Percentiles rank a stretch among this genome's conserved stretches.
phyloP scores from a whole-genome alignment of 2,113 vertebrate species.

The Barbus barbus region DNA sequence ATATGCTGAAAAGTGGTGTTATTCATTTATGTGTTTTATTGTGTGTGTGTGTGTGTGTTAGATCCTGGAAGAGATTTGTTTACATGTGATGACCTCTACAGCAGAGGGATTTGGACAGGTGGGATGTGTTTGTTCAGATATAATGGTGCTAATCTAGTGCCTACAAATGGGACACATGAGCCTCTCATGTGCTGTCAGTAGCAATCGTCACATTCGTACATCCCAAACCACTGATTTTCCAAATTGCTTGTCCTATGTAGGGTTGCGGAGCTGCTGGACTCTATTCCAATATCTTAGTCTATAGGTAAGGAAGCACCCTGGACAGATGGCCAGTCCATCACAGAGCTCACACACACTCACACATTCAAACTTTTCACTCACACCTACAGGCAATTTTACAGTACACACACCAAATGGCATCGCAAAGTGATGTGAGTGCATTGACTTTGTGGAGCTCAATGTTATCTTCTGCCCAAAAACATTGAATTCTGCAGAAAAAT shows the following conservation, averaged over 20 bases:
- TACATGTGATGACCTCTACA: slow-evolving; percentile 50
- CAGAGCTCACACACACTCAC: not conserved
- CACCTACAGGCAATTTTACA: not conserved
- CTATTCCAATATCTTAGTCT: not conserved
- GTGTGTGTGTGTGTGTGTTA: not conserved
- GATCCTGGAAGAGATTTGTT: slow-evolving; percentile 41
- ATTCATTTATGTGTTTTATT: no score
- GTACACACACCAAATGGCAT: not conserved
- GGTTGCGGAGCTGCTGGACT: not conserved
- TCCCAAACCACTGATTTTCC: not conserved
- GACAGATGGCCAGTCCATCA: not conserved
- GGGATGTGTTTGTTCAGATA: slow-evolving; percentile 58
- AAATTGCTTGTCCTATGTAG: not conserved
- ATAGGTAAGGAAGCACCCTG: not conserved
- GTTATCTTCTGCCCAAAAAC: not conserved
- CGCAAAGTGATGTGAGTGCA: not conserved
- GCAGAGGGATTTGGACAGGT: slow-evolving; percentile 60
- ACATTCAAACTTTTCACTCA: not conserved
- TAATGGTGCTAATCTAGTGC: slow-evolving; percentile 60
- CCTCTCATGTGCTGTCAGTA: slow-evolving; percentile 47
- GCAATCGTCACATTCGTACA: slow-evolving; percentile 18
- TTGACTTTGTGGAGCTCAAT: not conserved
- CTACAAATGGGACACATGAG: slow-evolving; percentile 54
- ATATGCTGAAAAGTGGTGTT: not conserved
- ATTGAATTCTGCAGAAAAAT: not conserved